These are phyloP conservation scores for Sciurus vulgaris DNA, from an alignment of 2,797 vertebrate species.

Conservation along the genomic window DNA sequence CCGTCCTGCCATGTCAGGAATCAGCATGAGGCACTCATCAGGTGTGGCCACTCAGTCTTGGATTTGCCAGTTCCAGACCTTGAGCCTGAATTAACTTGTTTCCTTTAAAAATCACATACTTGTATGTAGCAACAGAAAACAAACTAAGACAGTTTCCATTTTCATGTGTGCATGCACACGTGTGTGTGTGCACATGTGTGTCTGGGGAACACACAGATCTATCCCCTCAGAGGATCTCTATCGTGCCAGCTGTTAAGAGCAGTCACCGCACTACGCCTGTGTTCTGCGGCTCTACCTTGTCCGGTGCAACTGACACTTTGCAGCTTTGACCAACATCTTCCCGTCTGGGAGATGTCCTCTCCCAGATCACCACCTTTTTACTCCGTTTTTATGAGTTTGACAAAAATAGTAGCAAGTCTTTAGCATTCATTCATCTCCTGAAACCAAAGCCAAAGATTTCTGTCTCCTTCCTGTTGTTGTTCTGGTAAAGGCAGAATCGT, in stretches of 20 bases:
- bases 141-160: neutral
- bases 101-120: neutral
- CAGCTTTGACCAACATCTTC: neutral
- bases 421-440: neutral
- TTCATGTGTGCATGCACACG: too few species aligned
- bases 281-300: neutral
- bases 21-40: too few species aligned
- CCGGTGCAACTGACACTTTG: neutral
- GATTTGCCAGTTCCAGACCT: too few species aligned
- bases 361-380: neutral
- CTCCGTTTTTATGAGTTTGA: neutral
- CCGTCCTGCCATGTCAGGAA: neutral
- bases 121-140: neutral
- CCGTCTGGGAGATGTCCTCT: too few species aligned
- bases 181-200: too few species aligned
- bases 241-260: neutral
- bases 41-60: neutral
- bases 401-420: neutral
- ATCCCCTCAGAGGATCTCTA: neutral
- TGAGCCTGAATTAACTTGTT: neutral
- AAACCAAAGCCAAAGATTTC: neutral
- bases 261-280: neutral
- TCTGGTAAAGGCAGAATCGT: neutral
- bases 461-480: neutral
- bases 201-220: neutral